These are phyloP conservation scores for Pantherophis guttatus DNA, from an alignment of 2,113 vertebrate species.

Conservation along the genomic window DNA sequence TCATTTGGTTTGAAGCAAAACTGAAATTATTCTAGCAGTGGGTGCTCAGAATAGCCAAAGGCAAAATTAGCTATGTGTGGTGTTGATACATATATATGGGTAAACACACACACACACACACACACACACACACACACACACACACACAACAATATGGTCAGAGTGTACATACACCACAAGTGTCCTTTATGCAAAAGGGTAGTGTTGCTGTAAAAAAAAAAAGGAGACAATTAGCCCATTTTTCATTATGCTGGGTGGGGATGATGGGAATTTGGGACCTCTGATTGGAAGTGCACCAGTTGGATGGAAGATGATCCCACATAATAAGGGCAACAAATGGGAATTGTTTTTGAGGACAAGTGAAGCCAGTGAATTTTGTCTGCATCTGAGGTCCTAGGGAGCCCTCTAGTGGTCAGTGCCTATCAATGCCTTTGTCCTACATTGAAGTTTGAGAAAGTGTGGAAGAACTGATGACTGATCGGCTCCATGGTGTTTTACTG, in stretches of 20 bases:
- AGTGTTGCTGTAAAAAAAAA: neutral
- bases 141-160: neutral
- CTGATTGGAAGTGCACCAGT: neutral
- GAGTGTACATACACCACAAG: neutral
- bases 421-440: neutral
- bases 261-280: neutral
- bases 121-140: too few species aligned
- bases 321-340: neutral
- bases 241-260: neutral
- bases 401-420: neutral
- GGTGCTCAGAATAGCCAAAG: neutral
- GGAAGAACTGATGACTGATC: neutral
- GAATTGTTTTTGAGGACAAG: neutral
- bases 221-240: neutral
- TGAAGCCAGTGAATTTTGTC: neutral
- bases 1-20: neutral
- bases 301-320: neutral
- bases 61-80: neutral
- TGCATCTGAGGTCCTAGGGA: neutral
- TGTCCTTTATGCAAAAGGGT: neutral
- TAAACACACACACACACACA: neutral
- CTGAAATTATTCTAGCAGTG: neutral
- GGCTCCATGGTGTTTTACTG: neutral
- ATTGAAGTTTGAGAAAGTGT: neutral
- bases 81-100: neutral